These are phyloP conservation scores for Chloroceryle amazona DNA, from an alignment of 2,797 vertebrate species.

Conservation along the genomic window DNA sequence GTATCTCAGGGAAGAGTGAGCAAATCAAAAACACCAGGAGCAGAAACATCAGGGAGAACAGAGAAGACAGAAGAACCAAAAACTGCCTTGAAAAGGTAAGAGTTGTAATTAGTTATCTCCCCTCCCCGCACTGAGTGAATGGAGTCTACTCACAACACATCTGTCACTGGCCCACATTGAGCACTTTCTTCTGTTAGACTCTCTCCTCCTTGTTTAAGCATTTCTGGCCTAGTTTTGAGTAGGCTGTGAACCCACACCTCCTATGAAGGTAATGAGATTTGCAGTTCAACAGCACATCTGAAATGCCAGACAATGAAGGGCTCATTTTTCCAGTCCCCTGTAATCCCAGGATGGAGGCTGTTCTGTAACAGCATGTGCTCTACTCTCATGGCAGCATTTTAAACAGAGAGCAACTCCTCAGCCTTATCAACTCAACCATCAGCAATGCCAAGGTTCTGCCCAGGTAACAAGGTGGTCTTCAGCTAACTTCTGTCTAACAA, in stretches of 20 bases:
- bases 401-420: neutral
- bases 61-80: neutral
- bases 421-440: neutral
- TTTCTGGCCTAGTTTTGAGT: constrained; percentile 34
- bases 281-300: constrained; percentile 28
- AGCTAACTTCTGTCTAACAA: neutral
- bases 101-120: neutral
- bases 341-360: neutral
- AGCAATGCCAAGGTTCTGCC: neutral
- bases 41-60: neutral
- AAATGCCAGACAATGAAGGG: neutral
- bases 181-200: neutral
- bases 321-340: neutral
- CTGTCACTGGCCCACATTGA: neutral
- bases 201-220: neutral
- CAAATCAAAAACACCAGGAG: neutral
- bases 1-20: neutral
- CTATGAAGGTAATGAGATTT: constrained; percentile 34
- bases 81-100: neutral
- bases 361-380: neutral
- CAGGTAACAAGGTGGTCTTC: neutral
- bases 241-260: constrained; percentile 17
- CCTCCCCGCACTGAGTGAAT: neutral
- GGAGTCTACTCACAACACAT: neutral
- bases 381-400: neutral